These are phyloP conservation scores for Gastrophryne carolinensis DNA, from an alignment of 2,797 vertebrate species.

Conservation along the genomic window DNA sequence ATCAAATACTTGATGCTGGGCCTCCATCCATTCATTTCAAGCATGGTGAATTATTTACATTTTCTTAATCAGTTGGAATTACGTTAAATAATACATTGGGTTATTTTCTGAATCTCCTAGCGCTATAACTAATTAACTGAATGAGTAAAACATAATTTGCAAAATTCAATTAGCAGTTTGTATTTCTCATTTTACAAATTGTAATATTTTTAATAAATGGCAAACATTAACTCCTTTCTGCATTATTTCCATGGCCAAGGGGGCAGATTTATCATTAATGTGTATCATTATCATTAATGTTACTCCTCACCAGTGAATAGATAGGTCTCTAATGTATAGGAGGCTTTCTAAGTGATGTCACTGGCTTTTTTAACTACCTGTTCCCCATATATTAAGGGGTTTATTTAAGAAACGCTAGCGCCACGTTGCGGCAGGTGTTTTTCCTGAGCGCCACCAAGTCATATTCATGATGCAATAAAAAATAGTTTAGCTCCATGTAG, in stretches of 20 bases:
- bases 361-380: no score
- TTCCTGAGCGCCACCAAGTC: no score
- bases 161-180: neutral
- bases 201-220: neutral
- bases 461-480: no score
- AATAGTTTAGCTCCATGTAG: no score
- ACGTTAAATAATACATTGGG: conserved; percentile 24
- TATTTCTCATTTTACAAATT: neutral
- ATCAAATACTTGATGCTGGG: no score
- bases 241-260: neutral
- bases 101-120: conserved; percentile 11
- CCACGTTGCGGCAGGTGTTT: no score
- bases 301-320: neutral
- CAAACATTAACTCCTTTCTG: neutral
- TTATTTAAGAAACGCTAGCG: no score
- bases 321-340: neutral
- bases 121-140: conserved; percentile 21
- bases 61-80: conserved; percentile 23
- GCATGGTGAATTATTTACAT: conserved; percentile 19
- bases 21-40: conserved; percentile 7
- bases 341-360: neutral
- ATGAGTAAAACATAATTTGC: neutral
- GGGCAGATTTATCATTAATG: neutral
- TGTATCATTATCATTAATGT: neutral
- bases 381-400: no score